Evolutionary conservation across 2,888 invertebrate genomes (phyloP), one percentile per base, ranked within the genome.

Genomic region (Argynnis bischoffii): DNA sequence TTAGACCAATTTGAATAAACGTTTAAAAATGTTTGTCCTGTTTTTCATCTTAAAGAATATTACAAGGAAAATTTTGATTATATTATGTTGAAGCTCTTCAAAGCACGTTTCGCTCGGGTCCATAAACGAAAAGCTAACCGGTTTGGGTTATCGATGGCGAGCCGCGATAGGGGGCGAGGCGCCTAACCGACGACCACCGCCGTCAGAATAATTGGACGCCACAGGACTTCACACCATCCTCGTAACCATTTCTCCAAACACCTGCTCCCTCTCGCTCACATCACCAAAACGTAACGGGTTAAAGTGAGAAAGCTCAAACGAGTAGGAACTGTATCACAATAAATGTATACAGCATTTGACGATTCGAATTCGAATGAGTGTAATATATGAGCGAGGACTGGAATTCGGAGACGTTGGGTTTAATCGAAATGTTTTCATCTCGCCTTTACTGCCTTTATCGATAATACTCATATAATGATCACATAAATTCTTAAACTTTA

Each of bases 151-250:
- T 90, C 89, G 92, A 92, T 92, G 90, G 89, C 89, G 84, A 87
- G 88, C 84, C 85, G 86, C 88, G 91, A 92, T 92, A 91, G 83
- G 88, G 85, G 84, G 84, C 83, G 80, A 80, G 90, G 90, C 91
- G 90, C 90, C 90, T 85, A 84, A 82, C 79, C 78, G 86, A 80
- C 88, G 88, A 86, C 89, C 90, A 86, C 89, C 89, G 90, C 88
- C 81, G 84, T 78, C 86, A 82, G 85, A 87, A 87, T 92, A 92
- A 92, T 92, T 92, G 92, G 90, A 82, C 91, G 86, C 92, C 88
- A 81, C 92, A 82, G 92, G 92, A 92, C 90, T 92, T 92, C 91
- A 92, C 92, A 92, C 92, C 87, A 88, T 81, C 78, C 75, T 70
- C 71, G 70, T 70, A 70, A 73, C 67, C 74, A 72, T 72, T 72